Percentiles rank a stretch among this genome's conserved stretches.
Conservation (phyloP, 1,140 invertebrate genomes). For the Neodiprion fabricii region DNA sequence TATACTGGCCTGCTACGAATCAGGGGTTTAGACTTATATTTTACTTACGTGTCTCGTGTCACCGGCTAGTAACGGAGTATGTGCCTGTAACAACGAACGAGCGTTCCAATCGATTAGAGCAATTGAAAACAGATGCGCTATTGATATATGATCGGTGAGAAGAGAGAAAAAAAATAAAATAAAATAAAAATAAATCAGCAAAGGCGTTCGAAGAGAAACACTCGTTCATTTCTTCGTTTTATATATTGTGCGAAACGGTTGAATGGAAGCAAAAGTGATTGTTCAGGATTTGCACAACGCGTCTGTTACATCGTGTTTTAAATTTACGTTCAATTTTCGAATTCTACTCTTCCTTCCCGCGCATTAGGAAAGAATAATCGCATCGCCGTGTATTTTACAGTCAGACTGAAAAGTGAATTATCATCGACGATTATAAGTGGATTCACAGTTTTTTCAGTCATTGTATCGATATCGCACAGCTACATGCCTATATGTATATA, state of each 20-base stretch:
- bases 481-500: too few species aligned
- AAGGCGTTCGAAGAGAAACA: not conserved
- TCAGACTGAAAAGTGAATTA: too few species aligned
- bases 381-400: too few species aligned
- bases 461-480: too few species aligned
- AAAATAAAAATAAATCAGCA: not conserved
- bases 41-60: constrained; percentile 68
- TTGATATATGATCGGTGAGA: not conserved
- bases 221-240: not conserved
- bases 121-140: not conserved
- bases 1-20: too few species aligned
- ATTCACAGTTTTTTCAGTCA: too few species aligned
- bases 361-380: too few species aligned
- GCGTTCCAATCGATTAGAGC: constrained; percentile 37
- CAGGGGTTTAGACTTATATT: not conserved
- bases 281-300: not conserved
- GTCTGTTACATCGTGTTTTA: too few species aligned
- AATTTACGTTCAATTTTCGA: too few species aligned
- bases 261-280: not conserved
- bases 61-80: constrained; percentile 65
- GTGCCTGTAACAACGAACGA: constrained; percentile 66
- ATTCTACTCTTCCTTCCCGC: too few species aligned
- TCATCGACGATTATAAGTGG: too few species aligned
- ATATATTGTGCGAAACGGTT: too few species aligned
- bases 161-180: not conserved